Base-by-base conservation (phyloP, 2,888 invertebrate species). In the Diadegma fenestrale region DNA sequence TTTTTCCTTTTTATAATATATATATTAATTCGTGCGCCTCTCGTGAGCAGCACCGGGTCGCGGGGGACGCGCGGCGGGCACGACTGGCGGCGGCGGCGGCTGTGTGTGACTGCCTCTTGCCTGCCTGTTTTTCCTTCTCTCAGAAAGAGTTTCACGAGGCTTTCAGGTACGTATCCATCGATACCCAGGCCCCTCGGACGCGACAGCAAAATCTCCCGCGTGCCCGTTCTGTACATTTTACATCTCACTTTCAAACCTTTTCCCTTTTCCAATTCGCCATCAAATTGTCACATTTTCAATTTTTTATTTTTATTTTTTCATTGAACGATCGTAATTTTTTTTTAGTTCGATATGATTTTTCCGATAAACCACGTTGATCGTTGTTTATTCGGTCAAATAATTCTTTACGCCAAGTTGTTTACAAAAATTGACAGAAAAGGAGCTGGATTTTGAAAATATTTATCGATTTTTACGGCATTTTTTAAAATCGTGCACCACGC, bases 61-160 rank as follows among this genome's bases (percentile, higher is more conserved):
- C 85, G 85, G 82, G 89, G 81, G 79, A 88, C 87, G 80, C 89
- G 84, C 82, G 90, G 87, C 87, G 75, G 75, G 85, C 89, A 84
- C 84, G 86, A 89, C 83, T 89, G 86, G 79, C 80, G 88, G 90
- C 86, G 90, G 92, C 82, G 90, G 92, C 82, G 89, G 91, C 85
- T 85, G 82, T 85, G 85, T 82, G 82, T 79, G 82, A 79, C 78
- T 85, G 85, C 81, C 58, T 77, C 80, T 75, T 77, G 58, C 69
- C 76, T 77, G 71, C 61, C 71, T 72, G 72, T 87, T 87, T 86
- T 80, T 88, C 86, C 86, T 89, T 80, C 78, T 87, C 64, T 76
- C 87, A 68, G 73, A 48, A 76, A 48, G 84, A 77, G 82, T 85
- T 85, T 85, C 85, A 76, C 79, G 85, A 85, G 85, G 79, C 75